phyloP scores from a whole-genome alignment of 2,888 invertebrate genomes.

The Synanthedon myopaeformis region DNA sequence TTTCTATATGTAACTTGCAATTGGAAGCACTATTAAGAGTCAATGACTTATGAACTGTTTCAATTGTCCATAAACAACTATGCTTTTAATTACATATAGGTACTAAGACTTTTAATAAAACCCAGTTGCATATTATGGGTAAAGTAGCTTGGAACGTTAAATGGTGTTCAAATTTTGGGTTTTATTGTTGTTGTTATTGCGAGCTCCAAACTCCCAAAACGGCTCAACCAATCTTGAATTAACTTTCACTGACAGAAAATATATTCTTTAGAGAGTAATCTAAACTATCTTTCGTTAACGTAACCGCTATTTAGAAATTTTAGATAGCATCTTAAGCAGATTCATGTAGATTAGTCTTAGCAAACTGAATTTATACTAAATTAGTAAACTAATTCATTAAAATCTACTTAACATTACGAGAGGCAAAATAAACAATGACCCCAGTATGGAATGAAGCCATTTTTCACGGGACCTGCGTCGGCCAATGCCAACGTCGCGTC shows the following conservation, averaged over 20 bases:
- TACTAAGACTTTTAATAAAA: neutral
- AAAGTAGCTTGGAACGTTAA: too few species aligned
- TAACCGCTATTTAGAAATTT: too few species aligned
- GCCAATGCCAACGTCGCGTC: conserved; percentile 14
- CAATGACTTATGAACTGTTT: conserved; percentile 22
- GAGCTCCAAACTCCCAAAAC: too few species aligned
- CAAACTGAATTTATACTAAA: too few species aligned
- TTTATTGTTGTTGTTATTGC: too few species aligned
- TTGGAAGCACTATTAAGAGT: conserved; percentile 9
- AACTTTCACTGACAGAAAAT: too few species aligned
- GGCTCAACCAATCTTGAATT: too few species aligned
- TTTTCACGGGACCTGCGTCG: conserved; percentile 36
- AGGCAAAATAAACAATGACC: neutral
- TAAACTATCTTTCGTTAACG: too few species aligned
- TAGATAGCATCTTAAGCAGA: neutral
- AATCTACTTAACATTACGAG: neutral
- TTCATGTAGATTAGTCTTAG: neutral
- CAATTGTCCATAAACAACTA: neutral
- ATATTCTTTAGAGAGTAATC: too few species aligned
- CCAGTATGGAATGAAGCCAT: conserved; percentile 33
- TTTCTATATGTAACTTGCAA: neutral
- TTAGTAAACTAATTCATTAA: too few species aligned
- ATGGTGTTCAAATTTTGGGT: too few species aligned
- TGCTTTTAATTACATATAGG: conserved; percentile 1
- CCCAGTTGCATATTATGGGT: too few species aligned